Evolutionary conservation across 1,140 invertebrate species (phyloP).

Genomic region (Pollicipes pollicipes): DNA sequence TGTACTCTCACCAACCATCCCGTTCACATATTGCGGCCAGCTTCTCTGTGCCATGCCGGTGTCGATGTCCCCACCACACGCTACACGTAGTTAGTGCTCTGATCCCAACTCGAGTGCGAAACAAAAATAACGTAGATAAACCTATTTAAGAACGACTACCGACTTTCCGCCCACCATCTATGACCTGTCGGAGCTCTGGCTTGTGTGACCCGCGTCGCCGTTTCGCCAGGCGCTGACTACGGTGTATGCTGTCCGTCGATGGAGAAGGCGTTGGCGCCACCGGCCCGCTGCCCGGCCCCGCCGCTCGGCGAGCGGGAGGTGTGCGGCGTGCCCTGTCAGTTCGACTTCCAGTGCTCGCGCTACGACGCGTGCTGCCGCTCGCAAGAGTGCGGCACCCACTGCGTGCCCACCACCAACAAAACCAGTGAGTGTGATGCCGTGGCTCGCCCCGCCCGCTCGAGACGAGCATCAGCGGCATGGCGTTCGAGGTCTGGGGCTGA

Average conservation of each 20-base stretch:
- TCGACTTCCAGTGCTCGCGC: conserved; percentile 57
- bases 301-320: conserved; percentile 20
- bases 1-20: no score
- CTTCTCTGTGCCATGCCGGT: no score
- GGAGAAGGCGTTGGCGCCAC: conserved; percentile 43
- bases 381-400: conserved; percentile 39
- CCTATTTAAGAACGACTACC: no score
- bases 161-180: no score
- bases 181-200: no score
- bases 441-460: not conserved
- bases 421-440: conserved; percentile 30
- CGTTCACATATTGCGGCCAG: no score
- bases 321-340: conserved; percentile 46
- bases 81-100: no score
- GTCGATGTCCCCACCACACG: no score
- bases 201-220: not conserved
- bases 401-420: conserved; percentile 44
- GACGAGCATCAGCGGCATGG: not conserved
- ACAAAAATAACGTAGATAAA: no score
- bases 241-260: conserved; percentile 68
- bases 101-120: no score
- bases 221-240: conserved; percentile 50
- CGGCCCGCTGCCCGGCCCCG: conserved; percentile 47
- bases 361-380: conserved; percentile 60
- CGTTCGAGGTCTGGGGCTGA: no score